Base-by-base conservation (phyloP, 2,797 vertebrate genomes). In the Synaphobranchus kaupii region DNA sequence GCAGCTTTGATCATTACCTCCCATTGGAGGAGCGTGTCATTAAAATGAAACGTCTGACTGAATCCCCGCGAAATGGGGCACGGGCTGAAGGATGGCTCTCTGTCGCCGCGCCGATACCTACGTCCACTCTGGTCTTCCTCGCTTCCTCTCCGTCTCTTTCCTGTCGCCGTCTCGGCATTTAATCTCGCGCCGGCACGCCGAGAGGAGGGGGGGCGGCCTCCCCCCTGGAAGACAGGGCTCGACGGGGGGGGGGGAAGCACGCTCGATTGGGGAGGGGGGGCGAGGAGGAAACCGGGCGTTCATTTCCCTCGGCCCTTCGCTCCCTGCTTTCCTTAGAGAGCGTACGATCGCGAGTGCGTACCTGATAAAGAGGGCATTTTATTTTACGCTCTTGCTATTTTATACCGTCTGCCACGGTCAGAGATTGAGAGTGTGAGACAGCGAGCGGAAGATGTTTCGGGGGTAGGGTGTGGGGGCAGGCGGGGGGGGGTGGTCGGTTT, bases 101-200 rank as follows among this genome's bases (percentile, higher is more conserved):
- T 1, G 95, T 95, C 95, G 95, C 96, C 96, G 95, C 94, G 95
- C 96, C 96, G 50, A 86, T 80, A 56, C 76, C 76, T 22, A 22
- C 39, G 17, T 48, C 76, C 76, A 25, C 17, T 25, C 76, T n/a
- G 28, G 17, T n/a, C 44, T 25, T 97, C 96, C 96, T 97, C 76
- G 96, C 96, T 96, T 95, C 95, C 96, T 97, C 95, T 95, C 95
- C 96, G 95, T 94, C 96, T 96, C 96, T 96, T 97, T 96, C 96
- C 96, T 97, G 96, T 97, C 96, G 96, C 96, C 96, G 96, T 96
- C 96, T 96, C 96, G 94, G 96, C 95, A 96, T 97, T 96, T 97
- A 97, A 97, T 97, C 96, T 97, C 95, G 97, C 96, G 97, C 95
- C 93, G 94, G 94, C 96, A 97, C 96, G 96, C 96, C 95, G 95